Conservation (phyloP, 2,113 vertebrate genomes). For the Bettongia penicillata region DNA sequence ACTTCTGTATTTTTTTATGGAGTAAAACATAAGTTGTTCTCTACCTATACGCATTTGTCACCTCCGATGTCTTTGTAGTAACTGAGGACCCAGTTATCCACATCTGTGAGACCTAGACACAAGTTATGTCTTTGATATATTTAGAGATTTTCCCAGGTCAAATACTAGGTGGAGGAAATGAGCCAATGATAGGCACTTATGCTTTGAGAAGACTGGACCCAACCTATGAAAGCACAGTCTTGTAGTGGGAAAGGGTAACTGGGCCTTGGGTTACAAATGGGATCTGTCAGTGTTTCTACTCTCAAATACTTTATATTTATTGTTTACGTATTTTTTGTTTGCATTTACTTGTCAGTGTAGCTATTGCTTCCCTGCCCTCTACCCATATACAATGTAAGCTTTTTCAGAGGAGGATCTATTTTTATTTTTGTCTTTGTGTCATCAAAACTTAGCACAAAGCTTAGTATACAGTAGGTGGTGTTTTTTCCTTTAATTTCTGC, state of each 20-base stretch:
- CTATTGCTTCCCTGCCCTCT: background rate
- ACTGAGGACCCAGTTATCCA: background rate
- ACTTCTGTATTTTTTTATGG: background rate
- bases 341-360: background rate
- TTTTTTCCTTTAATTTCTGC: too few relatives aligned
- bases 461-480: background rate
- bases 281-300: background rate
- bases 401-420: background rate
- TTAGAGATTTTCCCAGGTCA: background rate
- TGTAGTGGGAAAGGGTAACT: background rate
- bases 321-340: slow-evolving; percentile 13
- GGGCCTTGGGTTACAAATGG: background rate
- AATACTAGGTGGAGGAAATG: background rate
- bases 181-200: background rate
- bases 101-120: background rate
- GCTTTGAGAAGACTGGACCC: background rate
- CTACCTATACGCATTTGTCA: background rate
- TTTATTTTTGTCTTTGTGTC: background rate
- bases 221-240: background rate
- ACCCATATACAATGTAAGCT: background rate
- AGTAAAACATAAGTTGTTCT: background rate
- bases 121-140: background rate
- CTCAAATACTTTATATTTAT: background rate
- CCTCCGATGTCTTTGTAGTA: background rate
- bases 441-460: background rate